Percentiles rank a stretch among this genome's conserved stretches.
These are phyloP conservation scores for Lepidurus packardi DNA, from an alignment of 1,140 invertebrate species.

Conservation along the genomic window DNA sequence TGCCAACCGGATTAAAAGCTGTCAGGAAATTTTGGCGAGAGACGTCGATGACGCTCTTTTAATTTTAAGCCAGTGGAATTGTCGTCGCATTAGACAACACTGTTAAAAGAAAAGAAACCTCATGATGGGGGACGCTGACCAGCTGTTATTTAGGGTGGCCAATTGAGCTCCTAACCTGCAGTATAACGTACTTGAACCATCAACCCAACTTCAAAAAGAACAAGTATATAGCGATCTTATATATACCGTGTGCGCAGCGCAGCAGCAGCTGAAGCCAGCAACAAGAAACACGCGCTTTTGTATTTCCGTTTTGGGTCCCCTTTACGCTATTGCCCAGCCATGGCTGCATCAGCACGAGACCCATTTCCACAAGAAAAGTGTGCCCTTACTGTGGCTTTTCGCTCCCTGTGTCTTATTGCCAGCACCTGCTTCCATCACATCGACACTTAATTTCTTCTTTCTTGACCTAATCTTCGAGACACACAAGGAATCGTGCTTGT, in stretches of 20 bases:
- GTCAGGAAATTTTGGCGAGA: background rate
- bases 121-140: background rate
- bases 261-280: background rate
- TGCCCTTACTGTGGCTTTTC: background rate
- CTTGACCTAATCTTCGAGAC: background rate
- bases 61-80: background rate
- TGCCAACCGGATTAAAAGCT: background rate
- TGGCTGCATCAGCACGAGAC: background rate
- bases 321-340: background rate
- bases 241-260: background rate
- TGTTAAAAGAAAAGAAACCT: background rate
- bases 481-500: background rate
- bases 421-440: background rate
- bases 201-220: background rate
- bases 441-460: background rate
- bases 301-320: background rate
- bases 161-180: constrained; percentile 4
- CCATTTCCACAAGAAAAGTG: background rate
- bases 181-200: constrained; percentile 14
- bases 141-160: constrained; percentile 21
- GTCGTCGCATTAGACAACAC: background rate
- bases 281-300: background rate
- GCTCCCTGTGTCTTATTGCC: background rate
- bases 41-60: constrained; percentile 13
- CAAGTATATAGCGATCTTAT: background rate